Evolutionary conservation across 2,888 invertebrate species (phyloP).

Genomic region (Lissocephala sabroskyi): DNA sequence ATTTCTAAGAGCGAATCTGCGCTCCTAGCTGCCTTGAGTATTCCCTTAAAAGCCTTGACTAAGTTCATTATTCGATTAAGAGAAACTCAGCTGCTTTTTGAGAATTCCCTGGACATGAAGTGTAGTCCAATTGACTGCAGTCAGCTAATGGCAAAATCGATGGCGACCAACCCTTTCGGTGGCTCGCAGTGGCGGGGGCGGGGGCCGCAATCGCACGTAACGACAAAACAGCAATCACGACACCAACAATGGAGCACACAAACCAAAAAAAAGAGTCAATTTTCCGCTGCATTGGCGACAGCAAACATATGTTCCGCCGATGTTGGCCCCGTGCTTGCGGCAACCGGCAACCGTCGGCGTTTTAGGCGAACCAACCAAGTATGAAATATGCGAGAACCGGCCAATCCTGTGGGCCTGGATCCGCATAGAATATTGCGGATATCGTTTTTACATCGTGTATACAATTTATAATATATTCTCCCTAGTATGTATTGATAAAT

Average conservation of each 20-base stretch:
- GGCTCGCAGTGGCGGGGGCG: too few species aligned
- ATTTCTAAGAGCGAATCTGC: too few species aligned
- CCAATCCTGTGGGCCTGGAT: constrained; percentile 15
- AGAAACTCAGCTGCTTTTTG: too few species aligned
- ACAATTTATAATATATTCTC: constrained; percentile 2
- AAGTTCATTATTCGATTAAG: too few species aligned
- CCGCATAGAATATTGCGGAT: constrained; percentile 35
- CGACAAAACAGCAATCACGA: too few species aligned
- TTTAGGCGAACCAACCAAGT: constrained; percentile 23
- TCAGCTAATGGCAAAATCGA: too few species aligned
- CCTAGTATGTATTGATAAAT: constrained; percentile 35
- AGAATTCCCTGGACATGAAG: too few species aligned
- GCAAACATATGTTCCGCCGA: constrained; percentile 18
- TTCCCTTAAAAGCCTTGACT: too few species aligned
- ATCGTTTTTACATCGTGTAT: constrained; percentile 23
- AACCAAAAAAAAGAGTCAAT: constrained; percentile 31
- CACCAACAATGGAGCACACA: not conserved
- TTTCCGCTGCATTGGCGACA: constrained; percentile 56
- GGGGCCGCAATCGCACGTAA: too few species aligned
- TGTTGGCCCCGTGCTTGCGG: constrained; percentile 50
- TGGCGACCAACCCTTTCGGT: too few species aligned
- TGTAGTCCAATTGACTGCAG: too few species aligned
- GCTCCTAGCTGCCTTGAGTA: too few species aligned
- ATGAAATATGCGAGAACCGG: constrained; percentile 38
- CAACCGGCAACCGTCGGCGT: constrained; percentile 9